Evolutionary conservation across 1,140 invertebrate species (phyloP).

Genomic region (Probaryconus sp.): DNA sequence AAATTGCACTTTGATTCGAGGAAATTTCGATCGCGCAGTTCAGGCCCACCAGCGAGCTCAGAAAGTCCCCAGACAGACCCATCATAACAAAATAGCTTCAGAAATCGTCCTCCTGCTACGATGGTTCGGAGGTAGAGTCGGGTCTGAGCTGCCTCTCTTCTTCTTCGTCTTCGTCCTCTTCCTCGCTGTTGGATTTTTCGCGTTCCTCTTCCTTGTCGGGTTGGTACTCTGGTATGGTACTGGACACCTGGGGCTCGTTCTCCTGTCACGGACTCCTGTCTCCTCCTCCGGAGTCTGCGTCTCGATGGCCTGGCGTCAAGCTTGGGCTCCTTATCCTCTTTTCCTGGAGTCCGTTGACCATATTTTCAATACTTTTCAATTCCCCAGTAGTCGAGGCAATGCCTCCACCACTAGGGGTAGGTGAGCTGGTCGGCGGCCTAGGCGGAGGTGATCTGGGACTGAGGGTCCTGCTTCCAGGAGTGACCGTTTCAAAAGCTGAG

Average conservation of each 20-base stretch:
- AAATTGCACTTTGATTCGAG: conserved; percentile 74
- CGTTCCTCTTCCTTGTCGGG: conserved; percentile 56
- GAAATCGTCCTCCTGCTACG: conserved; percentile 67
- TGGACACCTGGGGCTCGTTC: conserved; percentile 71
- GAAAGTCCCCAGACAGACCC: no score
- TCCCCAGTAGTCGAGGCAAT: conserved; percentile 81
- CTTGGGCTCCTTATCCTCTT: conserved; percentile 77
- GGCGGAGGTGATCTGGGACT: conserved; percentile 84
- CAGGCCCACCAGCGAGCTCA: no score
- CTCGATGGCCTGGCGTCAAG: conserved; percentile 67
- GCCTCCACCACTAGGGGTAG: conserved; percentile 79
- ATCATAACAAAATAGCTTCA: no score
- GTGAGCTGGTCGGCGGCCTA: conserved; percentile 79
- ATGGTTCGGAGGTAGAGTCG: conserved; percentile 75
- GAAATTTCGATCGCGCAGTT: neutral
- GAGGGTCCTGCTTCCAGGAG: conserved; percentile 82
- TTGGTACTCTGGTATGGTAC: conserved; percentile 68
- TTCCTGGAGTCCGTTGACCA: conserved; percentile 95
- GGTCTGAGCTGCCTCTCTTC: conserved; percentile 67
- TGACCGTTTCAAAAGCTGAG: conserved; percentile 91
- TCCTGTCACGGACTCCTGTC: conserved; percentile 78
- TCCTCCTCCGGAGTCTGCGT: conserved; percentile 66
- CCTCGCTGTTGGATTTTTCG: conserved; percentile 30
- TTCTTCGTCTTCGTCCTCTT: conserved; percentile 42
- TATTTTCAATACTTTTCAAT: conserved; percentile 96